Conservation (phyloP, 2,113 vertebrate species). For the Thamnophis sirtalis region DNA sequence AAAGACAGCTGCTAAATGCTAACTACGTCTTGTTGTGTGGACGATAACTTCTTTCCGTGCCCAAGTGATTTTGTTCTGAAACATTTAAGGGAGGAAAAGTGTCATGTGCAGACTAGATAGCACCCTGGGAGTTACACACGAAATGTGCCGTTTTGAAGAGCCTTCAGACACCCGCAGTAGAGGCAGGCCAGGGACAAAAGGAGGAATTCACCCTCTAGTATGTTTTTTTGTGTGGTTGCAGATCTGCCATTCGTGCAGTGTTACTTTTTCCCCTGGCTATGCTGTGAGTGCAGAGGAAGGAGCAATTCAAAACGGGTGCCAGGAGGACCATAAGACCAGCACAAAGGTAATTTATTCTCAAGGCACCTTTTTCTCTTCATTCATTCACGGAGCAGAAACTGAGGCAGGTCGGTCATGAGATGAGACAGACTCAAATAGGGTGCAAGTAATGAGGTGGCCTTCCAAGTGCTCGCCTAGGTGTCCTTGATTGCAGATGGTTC, state of each 20-base stretch:
- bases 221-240: constrained; percentile 63
- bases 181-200: constrained; percentile 14
- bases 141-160: background rate
- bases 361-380: constrained; percentile 17
- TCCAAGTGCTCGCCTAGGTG: background rate
- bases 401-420: background rate
- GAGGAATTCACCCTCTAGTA: background rate
- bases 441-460: too few relatives aligned
- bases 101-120: background rate
- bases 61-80: background rate
- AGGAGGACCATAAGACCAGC: constrained; percentile 80
- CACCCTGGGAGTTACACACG: background rate
- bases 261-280: constrained; percentile 68
- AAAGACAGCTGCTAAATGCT: background rate
- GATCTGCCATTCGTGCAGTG: constrained; percentile 82
- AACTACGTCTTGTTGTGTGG: background rate
- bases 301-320: constrained; percentile 78
- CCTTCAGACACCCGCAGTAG: too few relatives aligned
- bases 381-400: background rate
- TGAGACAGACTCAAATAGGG: background rate
- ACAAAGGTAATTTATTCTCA: constrained; percentile 74
- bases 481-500: too few relatives aligned
- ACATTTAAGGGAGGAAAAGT: background rate
- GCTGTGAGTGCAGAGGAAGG: constrained; percentile 75
- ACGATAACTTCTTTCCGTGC: background rate